Percentiles rank a stretch among this genome's conserved stretches.
Evolutionary conservation across 2,888 invertebrate genomes (phyloP).

Genomic region (Perizoma affinitatum): DNA sequence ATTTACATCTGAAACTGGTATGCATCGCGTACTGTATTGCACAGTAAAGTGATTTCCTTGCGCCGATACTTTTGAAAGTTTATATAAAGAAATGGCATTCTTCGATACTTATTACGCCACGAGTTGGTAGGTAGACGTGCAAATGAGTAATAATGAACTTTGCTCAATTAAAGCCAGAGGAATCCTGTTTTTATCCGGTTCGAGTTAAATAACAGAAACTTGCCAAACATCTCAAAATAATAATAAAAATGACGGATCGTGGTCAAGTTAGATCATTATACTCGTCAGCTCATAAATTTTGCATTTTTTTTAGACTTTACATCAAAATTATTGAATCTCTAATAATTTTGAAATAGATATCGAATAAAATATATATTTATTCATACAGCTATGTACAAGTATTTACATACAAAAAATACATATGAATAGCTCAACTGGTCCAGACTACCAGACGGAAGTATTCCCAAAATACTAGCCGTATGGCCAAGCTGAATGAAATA

Average conservation of each 20-base stretch:
- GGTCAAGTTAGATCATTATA: background rate
- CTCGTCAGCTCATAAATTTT: conserved; percentile 15
- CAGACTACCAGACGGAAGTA: too few species aligned
- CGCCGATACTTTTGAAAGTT: background rate
- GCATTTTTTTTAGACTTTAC: background rate
- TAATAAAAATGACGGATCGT: conserved; percentile 6
- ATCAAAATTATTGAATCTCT: too few species aligned
- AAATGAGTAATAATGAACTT: conserved; percentile 28
- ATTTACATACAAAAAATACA: too few species aligned
- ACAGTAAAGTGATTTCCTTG: background rate
- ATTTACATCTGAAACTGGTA: too few species aligned
- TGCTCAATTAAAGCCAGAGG: conserved; percentile 20
- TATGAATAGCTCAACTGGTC: too few species aligned
- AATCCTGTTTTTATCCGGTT: conserved; percentile 36
- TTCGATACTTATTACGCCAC: conserved; percentile 14
- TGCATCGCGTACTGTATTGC: background rate
- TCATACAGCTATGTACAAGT: too few species aligned
- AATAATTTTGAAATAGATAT: too few species aligned
- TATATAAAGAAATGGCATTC: conserved; percentile 16
- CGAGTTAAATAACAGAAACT: conserved; percentile 16
- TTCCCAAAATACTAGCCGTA: too few species aligned
- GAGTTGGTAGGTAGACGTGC: conserved; percentile 9
- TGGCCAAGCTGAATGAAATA: too few species aligned
- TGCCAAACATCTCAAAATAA: conserved; percentile 5
- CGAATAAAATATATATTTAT: too few species aligned